These are phyloP conservation scores for Watsonalla binaria DNA, from an alignment of 2,888 invertebrate species.

Conservation along the genomic window DNA sequence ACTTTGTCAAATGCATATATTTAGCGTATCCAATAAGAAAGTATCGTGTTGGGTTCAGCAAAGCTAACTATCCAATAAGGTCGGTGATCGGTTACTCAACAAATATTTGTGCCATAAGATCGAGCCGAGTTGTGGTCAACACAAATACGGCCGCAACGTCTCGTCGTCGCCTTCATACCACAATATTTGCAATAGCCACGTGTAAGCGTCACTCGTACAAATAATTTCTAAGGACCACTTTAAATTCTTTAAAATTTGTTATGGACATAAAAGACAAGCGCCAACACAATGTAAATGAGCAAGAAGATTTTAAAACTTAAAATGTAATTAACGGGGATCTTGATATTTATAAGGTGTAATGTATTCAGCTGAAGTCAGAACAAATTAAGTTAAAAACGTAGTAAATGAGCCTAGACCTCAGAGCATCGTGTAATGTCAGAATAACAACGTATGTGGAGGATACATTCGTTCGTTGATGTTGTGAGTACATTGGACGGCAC, in stretches of 20 bases:
- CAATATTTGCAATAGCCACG: neutral
- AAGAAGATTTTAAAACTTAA: neutral
- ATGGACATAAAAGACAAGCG: neutral
- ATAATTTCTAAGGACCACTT: neutral
- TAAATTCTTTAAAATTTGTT: neutral
- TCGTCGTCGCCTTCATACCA: slow-evolving; percentile 16
- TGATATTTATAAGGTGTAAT: neutral
- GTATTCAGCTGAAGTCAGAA: neutral
- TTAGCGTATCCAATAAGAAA: slow-evolving; percentile 19
- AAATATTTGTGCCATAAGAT: slow-evolving; percentile 63
- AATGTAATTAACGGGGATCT: no score
- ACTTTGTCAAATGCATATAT: slow-evolving; percentile 15
- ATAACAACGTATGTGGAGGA: slow-evolving; percentile 27
- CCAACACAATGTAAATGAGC: neutral
- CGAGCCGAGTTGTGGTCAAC: slow-evolving; percentile 50
- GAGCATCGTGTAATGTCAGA: slow-evolving; percentile 8
- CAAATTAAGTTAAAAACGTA: neutral
- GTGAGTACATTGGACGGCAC: slow-evolving; percentile 25
- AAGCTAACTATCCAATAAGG: slow-evolving; percentile 54
- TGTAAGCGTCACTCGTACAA: neutral
- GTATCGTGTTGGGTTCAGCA: slow-evolving; percentile 47
- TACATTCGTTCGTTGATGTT: slow-evolving; percentile 46
- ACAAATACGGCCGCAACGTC: slow-evolving; percentile 48
- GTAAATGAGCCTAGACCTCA: neutral
- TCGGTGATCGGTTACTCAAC: slow-evolving; percentile 54